Evolutionary conservation across 2,797 vertebrate species (phyloP).

Genomic region (Psittacula echo): DNA sequence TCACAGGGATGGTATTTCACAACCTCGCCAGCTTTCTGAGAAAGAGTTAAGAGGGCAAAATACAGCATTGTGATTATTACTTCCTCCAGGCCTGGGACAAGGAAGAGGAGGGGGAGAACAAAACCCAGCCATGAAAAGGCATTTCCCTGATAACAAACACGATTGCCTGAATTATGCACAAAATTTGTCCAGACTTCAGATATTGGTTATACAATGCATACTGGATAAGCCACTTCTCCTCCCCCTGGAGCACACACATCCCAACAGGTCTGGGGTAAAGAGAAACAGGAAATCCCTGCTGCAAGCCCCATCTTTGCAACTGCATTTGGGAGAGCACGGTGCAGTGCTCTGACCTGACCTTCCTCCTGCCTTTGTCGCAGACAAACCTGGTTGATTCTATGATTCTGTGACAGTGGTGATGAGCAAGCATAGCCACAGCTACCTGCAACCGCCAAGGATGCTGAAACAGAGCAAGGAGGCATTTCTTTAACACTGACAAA

Average conservation of each 20-base stretch:
- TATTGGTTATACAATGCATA: conserved; percentile 46
- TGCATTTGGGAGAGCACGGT: neutral
- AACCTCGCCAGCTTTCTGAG: neutral
- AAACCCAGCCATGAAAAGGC: conserved; percentile 66
- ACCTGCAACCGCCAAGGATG: neutral
- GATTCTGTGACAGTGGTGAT: neutral
- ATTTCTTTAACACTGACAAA: neutral
- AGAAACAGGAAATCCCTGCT: neutral
- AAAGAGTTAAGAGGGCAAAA: conserved; percentile 64
- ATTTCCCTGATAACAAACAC: conserved; percentile 77
- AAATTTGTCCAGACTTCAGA: conserved; percentile 36
- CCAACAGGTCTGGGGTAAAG: neutral
- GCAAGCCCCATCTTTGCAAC: neutral
- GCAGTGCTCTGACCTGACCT: fast-evolving
- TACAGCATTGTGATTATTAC: conserved; percentile 70
- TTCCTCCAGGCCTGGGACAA: conserved; percentile 65
- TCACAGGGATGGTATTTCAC: neutral
- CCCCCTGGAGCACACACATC: neutral
- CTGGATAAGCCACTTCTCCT: conserved; percentile 26
- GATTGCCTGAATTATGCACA: conserved; percentile 46
- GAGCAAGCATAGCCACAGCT: neutral
- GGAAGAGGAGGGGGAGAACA: conserved; percentile 66
- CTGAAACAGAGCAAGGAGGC: neutral
- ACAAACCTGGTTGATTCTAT: neutral
- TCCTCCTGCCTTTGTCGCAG: neutral